Evolutionary conservation across 1,140 invertebrate genomes (phyloP).

Genomic region (Drosophila quadrilineata): DNA sequence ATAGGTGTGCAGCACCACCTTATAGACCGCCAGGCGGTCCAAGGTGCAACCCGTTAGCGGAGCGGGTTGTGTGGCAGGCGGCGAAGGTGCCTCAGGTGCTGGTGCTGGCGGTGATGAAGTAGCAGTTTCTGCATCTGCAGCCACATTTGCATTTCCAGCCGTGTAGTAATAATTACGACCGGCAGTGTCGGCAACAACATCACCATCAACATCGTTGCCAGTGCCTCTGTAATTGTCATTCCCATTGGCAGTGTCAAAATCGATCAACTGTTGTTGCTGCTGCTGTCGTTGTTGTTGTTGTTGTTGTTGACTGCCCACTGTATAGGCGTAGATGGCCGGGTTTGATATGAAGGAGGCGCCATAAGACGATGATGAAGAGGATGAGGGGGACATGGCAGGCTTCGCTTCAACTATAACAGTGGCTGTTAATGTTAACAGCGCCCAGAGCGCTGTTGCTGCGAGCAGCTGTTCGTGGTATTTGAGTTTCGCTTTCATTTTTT

Average conservation of each 20-base stretch:
- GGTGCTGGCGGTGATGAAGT: constrained; percentile 27
- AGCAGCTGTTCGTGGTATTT: constrained; percentile 45
- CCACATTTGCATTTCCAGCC: constrained; percentile 34
- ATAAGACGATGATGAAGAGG: too few relatives aligned
- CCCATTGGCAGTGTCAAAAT: constrained; percentile 48
- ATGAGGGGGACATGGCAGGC: constrained; percentile 22
- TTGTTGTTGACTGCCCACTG: constrained; percentile 52
- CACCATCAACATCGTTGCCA: too few relatives aligned
- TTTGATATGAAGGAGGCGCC: constrained; percentile 73
- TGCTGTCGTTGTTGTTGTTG: constrained; percentile 33
- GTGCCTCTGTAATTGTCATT: constrained; percentile 42
- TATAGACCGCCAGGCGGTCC: constrained; percentile 91
- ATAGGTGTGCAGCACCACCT: constrained; percentile 91
- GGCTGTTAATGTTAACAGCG: constrained; percentile 20
- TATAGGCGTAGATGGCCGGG: constrained; percentile 67
- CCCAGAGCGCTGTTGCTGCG: constrained; percentile 1
- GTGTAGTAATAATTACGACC: constrained; percentile 75
- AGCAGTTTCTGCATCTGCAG: background rate
- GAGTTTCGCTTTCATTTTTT: constrained; percentile 66
- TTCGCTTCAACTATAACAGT: constrained; percentile 8
- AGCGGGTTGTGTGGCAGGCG: constrained; percentile 58
- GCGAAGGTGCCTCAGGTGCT: background rate
- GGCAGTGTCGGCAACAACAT: constrained; percentile 7
- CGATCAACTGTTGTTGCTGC: constrained; percentile 40
- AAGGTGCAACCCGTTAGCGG: constrained; percentile 81